Percentiles rank a stretch among this genome's conserved stretches.
Evolutionary conservation across 1,140 invertebrate genomes (phyloP).

Genomic region (Zaprionus lachaisei): DNA sequence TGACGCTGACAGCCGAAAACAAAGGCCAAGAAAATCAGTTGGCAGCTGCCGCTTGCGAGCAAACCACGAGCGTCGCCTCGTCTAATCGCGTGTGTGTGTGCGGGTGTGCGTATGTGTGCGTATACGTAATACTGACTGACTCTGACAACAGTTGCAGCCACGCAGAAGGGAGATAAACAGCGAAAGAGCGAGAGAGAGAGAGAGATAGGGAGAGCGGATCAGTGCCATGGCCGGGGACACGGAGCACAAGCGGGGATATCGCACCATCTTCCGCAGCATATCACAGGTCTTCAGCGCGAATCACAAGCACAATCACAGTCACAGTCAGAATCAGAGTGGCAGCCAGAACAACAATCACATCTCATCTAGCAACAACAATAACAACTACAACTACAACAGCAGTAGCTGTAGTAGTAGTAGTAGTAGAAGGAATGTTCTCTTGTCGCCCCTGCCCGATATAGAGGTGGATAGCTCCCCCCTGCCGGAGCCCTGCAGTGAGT

Average conservation of each 20-base stretch:
- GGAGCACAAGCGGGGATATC: conserved; percentile 67
- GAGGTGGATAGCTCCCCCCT: background rate
- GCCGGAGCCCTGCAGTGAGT: conserved; percentile 7
- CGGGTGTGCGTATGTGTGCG: conserved; percentile 4
- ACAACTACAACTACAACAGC: conserved; percentile 36
- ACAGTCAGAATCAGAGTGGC: conserved; percentile 22
- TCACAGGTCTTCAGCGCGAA: conserved; percentile 72
- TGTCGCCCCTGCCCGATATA: background rate
- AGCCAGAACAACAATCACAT: conserved; percentile 27
- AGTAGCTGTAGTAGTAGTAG: background rate
- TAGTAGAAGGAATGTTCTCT: background rate
- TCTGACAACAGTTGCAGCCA: background rate
- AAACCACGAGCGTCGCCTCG: conserved; percentile 26
- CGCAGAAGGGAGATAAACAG: background rate
- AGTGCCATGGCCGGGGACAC: conserved; percentile 64
- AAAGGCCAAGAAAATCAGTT: conserved; percentile 52
- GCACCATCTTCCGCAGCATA: conserved; percentile 74
- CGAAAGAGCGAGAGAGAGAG: background rate
- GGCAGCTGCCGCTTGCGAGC: conserved; percentile 36
- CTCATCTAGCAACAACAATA: background rate
- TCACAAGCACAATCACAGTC: conserved; percentile 42
- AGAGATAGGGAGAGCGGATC: background rate
- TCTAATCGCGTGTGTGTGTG: background rate
- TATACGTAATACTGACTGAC: conserved; percentile 1
- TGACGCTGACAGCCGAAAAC: conserved; percentile 41